A percentile compares a stretch with the other conserved stretches of the same genome.
Conservation (phyloP, 1,140 invertebrate genomes). For the Mactra quadrangularis region DNA sequence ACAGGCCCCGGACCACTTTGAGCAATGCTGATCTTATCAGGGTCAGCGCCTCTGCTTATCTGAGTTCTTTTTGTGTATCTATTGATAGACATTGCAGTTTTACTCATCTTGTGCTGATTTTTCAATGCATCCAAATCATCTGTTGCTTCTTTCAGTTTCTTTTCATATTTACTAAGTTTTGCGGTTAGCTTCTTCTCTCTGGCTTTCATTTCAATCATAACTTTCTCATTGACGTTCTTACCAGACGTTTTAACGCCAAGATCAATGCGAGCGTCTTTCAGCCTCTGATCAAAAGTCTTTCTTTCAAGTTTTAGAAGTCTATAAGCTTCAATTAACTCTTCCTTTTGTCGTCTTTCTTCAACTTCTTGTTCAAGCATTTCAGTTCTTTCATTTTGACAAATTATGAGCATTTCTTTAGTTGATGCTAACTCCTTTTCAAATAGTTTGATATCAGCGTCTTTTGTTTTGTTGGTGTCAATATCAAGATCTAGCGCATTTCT, state of each 20-base stretch:
- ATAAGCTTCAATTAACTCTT: conserved; percentile 17
- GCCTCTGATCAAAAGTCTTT: conserved; percentile 44
- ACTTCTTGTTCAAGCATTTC: conserved; percentile 14
- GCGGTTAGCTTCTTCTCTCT: conserved; percentile 20
- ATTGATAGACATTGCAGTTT: conserved; percentile 56
- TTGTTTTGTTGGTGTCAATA: conserved; percentile 2
- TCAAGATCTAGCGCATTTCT: conserved; percentile 3
- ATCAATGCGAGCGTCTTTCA: conserved; percentile 41
- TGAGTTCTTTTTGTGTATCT: conserved; percentile 50
- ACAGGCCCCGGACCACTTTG: conserved; percentile 37
- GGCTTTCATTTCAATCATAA: conserved; percentile 25
- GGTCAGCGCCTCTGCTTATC: not conserved
- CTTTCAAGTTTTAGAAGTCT: conserved; percentile 37
- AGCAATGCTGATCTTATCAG: conserved; percentile 19
- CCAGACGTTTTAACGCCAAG: conserved; percentile 44
- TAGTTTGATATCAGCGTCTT: conserved; percentile 36
- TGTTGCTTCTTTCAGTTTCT: conserved; percentile 28
- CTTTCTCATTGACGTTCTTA: conserved; percentile 36
- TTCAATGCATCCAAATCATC: conserved; percentile 36
- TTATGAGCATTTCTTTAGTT: conserved; percentile 20
- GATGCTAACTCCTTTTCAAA: conserved; percentile 44
- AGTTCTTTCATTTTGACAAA: conserved; percentile 43
- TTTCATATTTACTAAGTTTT: conserved; percentile 47
- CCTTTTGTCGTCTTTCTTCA: conserved; percentile 36
- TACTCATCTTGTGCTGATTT: conserved; percentile 61